Base-by-base conservation (phyloP, 2,888 invertebrate species). In the Altica lythri region DNA sequence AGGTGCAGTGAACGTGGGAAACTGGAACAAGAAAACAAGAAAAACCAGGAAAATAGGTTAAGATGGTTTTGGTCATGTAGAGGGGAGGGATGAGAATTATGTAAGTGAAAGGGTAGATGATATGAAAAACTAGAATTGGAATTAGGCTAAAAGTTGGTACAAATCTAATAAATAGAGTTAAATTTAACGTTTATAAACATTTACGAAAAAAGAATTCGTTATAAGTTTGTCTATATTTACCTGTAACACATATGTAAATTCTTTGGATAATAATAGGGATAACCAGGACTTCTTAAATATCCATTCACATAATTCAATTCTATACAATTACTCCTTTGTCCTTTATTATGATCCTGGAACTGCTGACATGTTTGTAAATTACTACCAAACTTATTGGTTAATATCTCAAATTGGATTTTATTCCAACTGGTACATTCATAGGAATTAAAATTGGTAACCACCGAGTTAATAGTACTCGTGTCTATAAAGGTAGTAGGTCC, bases 191-290 rank as follows among this genome's bases (percentile, higher is more conserved):
- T n/a, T n/a, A n/a, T n/a, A n/a, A n/a, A n/a, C n/a, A 18, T 22
- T 9, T 16, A 34, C 16, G 17, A 37, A 6, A 29, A 3, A 29
- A 29, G 9, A 1, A 29, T 14, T 19, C 40, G 12, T 19, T 25
- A 34, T 29, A 25, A n/a, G 35, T 10, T 48, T 42, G 22, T 14
- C 37, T 14, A n/a, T 9, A 37, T 60, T 65, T 66, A 79, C 80
- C 79, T 75, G 66, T 78, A 80, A 59, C 80, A 80, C 40, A 72
- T 62, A 50, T 75, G 72, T 32, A 75, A 52, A 62, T 78, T 76
- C 50, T 67, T 66, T 0, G 77, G 75, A 67, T 80, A 80, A 54
- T 65, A 69, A 48, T 68, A 68, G 2, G 80, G 80, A 70, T 79
- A 79, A 29, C 73, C 72, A 1, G 78, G 77, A 47, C 77, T 78